Conservation (phyloP, 2,113 vertebrate genomes). For the Carlito syrichta region DNA sequence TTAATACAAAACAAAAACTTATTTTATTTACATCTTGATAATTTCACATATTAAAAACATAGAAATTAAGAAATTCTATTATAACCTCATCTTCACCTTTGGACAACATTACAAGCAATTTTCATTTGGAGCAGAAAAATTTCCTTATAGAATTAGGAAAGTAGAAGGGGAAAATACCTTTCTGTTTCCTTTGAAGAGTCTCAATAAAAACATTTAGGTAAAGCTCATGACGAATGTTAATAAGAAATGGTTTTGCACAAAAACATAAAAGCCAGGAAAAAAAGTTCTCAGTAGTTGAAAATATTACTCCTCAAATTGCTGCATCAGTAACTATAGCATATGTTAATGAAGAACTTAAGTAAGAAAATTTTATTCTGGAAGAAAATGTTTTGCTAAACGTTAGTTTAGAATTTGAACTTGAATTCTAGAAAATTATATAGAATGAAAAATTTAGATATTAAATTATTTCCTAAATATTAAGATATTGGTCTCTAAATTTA, state of each 20-base stretch:
- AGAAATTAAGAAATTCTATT: neutral
- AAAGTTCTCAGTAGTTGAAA: neutral
- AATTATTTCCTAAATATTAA: neutral
- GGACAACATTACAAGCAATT: neutral
- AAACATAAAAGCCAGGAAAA: conserved; percentile 10
- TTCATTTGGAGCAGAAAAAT: neutral
- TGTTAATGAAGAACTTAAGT: neutral
- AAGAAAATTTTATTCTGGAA: neutral
- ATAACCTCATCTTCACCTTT: neutral
- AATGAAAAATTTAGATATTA: neutral
- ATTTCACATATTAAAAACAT: neutral
- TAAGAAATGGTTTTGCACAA: neutral
- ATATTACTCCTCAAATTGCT: neutral
- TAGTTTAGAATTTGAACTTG: neutral
- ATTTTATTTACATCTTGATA: too few species aligned
- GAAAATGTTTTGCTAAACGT: neutral
- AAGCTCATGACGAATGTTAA: neutral
- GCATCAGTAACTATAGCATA: neutral
- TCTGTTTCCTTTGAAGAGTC: neutral
- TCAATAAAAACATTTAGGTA: neutral
- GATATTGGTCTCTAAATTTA: neutral
- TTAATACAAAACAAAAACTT: neutral
- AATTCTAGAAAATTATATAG: neutral
- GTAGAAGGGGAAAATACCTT: neutral
- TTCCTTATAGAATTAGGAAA: neutral